phyloP scores from a whole-genome alignment of 2,888 invertebrate species.

The Conomelus anceps region DNA sequence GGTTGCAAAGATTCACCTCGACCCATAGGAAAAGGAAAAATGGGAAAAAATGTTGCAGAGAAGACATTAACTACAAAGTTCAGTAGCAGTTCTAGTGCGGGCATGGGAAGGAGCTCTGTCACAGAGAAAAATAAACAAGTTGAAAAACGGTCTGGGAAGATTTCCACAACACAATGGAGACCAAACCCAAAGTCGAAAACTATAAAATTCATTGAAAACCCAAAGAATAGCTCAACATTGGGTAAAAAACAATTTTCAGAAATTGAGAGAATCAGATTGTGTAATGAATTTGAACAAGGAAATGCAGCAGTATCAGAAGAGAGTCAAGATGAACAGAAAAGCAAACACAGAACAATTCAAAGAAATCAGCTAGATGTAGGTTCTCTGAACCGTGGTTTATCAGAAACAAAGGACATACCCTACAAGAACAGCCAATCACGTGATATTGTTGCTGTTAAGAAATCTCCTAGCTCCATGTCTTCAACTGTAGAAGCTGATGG shows the following conservation, averaged over 20 bases:
- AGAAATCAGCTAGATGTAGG: too few relatives aligned
- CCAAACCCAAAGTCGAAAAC: not conserved
- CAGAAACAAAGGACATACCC: not conserved
- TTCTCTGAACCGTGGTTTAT: not conserved
- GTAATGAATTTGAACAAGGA: not conserved
- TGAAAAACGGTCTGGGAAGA: not conserved
- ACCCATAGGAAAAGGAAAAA: not conserved
- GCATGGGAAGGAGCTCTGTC: not conserved
- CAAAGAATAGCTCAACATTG: too few relatives aligned
- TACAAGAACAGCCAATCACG: not conserved
- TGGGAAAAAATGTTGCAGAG: not conserved
- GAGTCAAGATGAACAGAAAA: not conserved
- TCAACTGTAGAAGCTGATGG: not conserved
- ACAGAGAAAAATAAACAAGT: not conserved
- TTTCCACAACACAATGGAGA: not conserved
- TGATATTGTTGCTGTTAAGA: not conserved
- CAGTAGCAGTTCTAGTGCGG: not conserved
- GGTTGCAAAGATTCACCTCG: not conserved
- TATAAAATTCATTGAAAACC: not conserved
- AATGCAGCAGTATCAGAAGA: not conserved
- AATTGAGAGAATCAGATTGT: not conserved
- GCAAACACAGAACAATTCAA: not conserved
- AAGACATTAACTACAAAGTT: not conserved
- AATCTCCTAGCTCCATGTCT: not conserved
- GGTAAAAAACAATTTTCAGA: not conserved